These are phyloP conservation scores for Melitaea athalia DNA, from an alignment of 2,888 invertebrate species.

Conservation along the genomic window DNA sequence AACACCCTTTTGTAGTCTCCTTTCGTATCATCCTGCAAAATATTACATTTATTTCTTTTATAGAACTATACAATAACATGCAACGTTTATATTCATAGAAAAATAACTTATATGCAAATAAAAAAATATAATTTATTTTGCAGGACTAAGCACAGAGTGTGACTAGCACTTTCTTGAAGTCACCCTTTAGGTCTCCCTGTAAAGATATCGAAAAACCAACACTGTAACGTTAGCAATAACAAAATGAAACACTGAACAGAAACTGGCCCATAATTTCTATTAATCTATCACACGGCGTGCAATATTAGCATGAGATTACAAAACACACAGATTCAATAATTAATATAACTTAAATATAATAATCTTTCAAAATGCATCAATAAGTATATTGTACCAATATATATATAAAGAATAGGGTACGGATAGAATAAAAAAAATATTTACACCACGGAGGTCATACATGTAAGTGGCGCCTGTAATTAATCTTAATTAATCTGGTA, in stretches of 20 bases:
- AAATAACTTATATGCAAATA: slow-evolving; percentile 46
- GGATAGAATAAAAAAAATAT: slow-evolving; percentile 38
- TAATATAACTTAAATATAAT: slow-evolving; percentile 41
- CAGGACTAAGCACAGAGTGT: slow-evolving; percentile 80
- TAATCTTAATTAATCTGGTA: slow-evolving; percentile 48
- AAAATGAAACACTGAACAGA: slow-evolving; percentile 44
- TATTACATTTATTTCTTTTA: slow-evolving; percentile 66
- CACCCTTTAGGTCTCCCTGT: slow-evolving; percentile 86
- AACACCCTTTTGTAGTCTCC: slow-evolving; percentile 87
- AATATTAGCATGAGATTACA: slow-evolving; percentile 53
- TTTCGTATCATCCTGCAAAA: slow-evolving; percentile 86
- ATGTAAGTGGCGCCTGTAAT: slow-evolving; percentile 57
- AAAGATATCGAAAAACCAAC: slow-evolving; percentile 70
- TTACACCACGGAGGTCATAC: slow-evolving; percentile 56
- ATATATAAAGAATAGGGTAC: slow-evolving; percentile 34
- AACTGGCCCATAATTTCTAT: slow-evolving; percentile 76
- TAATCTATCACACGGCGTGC: slow-evolving; percentile 59
- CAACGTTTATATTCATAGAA: slow-evolving; percentile 54
- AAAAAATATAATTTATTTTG: slow-evolving; percentile 55
- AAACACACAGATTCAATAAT: slow-evolving; percentile 38
- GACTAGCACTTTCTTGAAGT: slow-evolving; percentile 85
- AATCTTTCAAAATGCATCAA: slow-evolving; percentile 46
- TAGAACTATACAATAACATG: slow-evolving; percentile 45
- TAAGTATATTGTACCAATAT: slow-evolving; percentile 44
- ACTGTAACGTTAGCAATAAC: slow-evolving; percentile 57